Conservation (phyloP, 2,797 vertebrate genomes). For the Ctenopoma multispine region DNA sequence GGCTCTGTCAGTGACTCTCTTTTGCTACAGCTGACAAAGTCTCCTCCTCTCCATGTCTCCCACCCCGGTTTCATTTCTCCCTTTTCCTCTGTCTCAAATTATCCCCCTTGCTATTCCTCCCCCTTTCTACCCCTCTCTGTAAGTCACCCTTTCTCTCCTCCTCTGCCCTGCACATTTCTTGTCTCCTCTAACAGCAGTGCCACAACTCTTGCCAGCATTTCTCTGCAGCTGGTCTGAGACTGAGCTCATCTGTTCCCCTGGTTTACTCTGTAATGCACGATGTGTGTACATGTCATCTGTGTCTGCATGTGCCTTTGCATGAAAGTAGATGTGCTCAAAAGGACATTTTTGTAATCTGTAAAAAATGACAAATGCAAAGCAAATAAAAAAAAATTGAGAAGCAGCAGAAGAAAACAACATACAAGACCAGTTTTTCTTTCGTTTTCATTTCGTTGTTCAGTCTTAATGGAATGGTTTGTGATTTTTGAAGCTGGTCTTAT, state of each 20-base stretch:
- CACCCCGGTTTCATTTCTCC: slow-evolving; percentile 38
- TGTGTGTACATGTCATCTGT: slow-evolving; percentile 15
- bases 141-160: slow-evolving; percentile 28
- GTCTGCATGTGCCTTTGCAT: slow-evolving; percentile 11
- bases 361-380: neutral
- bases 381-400: neutral
- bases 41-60: slow-evolving; percentile 41
- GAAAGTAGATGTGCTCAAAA: neutral
- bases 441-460: neutral
- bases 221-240: slow-evolving; percentile 70
- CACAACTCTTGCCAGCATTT: slow-evolving; percentile 64
- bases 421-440: neutral
- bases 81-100: slow-evolving; percentile 20
- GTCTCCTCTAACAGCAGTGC: slow-evolving; percentile 53
- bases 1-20: slow-evolving; percentile 46
- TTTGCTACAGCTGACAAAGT: slow-evolving; percentile 60
- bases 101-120: slow-evolving; percentile 24
- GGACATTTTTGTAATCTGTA: neutral
- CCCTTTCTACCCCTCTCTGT: slow-evolving; percentile 5
- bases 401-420: neutral
- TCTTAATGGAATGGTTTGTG: too few species aligned
- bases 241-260: slow-evolving; percentile 72
- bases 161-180: slow-evolving; percentile 42
- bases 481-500: too few species aligned
- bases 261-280: slow-evolving; percentile 39